Percentiles rank a stretch among this genome's conserved stretches.
phyloP scores from a whole-genome alignment of 2,797 vertebrate genomes.

The Scolopax bukidnonensis region DNA sequence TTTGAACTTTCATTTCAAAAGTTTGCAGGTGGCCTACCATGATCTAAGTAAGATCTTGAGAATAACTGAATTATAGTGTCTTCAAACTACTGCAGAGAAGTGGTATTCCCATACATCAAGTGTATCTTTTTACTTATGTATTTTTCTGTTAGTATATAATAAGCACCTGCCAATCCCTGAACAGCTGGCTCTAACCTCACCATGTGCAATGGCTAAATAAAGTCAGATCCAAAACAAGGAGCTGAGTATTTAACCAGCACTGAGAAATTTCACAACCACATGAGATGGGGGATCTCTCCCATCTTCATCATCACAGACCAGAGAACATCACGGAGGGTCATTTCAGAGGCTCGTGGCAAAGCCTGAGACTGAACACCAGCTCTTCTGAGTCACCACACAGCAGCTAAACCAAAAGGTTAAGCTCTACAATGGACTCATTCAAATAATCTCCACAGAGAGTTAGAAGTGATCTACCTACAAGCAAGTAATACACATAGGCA shows the following conservation, averaged over 20 bases:
- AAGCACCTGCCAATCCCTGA: not conserved
- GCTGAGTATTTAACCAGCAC: accelerated
- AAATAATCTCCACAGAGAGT: not conserved
- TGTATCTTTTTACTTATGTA: not conserved
- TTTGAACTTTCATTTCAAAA: not conserved
- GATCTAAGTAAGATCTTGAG: not conserved
- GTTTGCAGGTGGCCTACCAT: not conserved
- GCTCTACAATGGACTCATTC: not conserved
- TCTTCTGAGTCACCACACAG: not conserved
- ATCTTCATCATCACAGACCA: not conserved
- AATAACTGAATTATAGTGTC: not conserved
- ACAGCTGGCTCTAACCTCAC: not conserved
- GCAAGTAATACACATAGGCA: not conserved
- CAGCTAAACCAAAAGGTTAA: not conserved
- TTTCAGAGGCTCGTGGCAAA: not conserved
- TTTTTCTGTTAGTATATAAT: not conserved
- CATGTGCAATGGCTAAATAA: accelerated
- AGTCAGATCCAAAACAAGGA: not conserved
- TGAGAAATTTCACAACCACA: not conserved
- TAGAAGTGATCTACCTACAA: not conserved
- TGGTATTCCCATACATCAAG: not conserved
- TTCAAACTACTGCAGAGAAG: not conserved
- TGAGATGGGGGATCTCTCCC: not conserved
- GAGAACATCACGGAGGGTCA: not conserved
- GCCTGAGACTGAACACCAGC: not conserved